A percentile compares a stretch with the other conserved stretches of the same genome.
phyloP scores from a whole-genome alignment of 2,113 vertebrate genomes.

The Mixornis gularis region DNA sequence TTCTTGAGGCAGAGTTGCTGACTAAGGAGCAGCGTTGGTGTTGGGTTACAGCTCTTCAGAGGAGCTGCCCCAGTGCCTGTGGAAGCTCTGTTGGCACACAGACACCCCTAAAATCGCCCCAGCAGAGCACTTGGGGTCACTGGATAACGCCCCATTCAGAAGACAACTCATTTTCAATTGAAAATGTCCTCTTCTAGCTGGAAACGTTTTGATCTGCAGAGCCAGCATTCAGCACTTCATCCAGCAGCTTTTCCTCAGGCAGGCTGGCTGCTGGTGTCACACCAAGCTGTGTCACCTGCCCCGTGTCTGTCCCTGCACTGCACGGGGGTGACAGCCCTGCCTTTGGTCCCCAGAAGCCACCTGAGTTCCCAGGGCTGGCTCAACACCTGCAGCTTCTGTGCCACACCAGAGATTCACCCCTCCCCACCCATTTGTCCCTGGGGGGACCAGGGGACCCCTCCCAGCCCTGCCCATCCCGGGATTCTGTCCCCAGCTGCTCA shows the following conservation, averaged over 20 bases:
- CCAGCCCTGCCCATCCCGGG: neutral
- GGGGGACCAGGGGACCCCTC: neutral
- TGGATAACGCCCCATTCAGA: neutral
- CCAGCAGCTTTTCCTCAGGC: neutral
- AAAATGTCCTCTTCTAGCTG: neutral
- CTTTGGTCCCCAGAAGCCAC: neutral
- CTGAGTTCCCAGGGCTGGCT: neutral
- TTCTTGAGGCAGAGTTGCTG: neutral
- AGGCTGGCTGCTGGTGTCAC: neutral
- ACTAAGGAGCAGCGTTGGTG: neutral
- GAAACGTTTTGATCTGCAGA: neutral
- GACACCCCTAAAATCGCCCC: neutral
- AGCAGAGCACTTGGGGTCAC: neutral
- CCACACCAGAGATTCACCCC: neutral
- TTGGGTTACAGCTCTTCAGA: neutral
- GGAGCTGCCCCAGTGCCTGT: neutral
- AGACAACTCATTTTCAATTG: neutral
- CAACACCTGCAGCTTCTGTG: neutral
- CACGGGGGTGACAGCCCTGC: neutral
- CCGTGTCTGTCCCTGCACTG: neutral
- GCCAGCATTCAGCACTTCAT: neutral
- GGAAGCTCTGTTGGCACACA: neutral
- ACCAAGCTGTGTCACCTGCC: neutral
- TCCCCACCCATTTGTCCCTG: accelerated
- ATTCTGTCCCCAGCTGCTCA: neutral